Percentiles rank a stretch among this genome's conserved stretches.
phyloP scores from a whole-genome alignment of 2,113 vertebrate genomes.

The Chrysemys picta region DNA sequence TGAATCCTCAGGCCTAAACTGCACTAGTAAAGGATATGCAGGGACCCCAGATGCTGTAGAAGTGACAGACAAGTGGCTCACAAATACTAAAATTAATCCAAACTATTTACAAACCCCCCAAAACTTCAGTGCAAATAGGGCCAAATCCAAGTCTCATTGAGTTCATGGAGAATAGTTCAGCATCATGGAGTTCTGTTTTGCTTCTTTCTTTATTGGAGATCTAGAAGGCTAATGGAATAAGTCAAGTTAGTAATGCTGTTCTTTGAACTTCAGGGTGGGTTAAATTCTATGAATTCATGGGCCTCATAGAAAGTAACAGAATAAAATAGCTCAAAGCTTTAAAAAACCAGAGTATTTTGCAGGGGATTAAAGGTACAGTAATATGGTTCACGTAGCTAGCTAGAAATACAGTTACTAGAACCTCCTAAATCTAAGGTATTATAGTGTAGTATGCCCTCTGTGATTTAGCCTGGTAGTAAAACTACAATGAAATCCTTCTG shows the following conservation, averaged over 20 bases:
- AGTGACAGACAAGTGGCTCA: accelerated
- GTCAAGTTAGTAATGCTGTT: not conserved
- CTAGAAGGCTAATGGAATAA: not conserved
- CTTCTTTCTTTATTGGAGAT: not conserved
- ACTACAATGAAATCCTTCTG: not conserved
- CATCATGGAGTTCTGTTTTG: accelerated
- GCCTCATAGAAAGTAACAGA: not conserved
- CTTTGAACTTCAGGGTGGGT: not conserved
- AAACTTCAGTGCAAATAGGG: not conserved
- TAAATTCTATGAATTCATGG: not conserved
- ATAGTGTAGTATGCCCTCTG: not conserved
- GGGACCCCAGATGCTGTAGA: not conserved
- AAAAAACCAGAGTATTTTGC: not conserved
- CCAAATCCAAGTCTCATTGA: not conserved
- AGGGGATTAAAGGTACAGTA: not conserved
- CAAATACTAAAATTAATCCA: not conserved
- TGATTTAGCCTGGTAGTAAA: not conserved
- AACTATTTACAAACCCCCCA: not conserved
- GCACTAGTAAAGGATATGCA: not conserved
- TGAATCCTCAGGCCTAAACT: not conserved
- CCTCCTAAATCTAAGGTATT: not conserved
- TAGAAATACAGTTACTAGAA: not conserved
- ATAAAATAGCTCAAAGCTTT: not conserved
- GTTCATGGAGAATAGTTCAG: accelerated
- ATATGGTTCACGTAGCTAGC: not conserved